A percentile compares a stretch with the other conserved stretches of the same genome.
Conservation (phyloP, 2,888 invertebrate genomes). For the Pheosia gnoma region DNA sequence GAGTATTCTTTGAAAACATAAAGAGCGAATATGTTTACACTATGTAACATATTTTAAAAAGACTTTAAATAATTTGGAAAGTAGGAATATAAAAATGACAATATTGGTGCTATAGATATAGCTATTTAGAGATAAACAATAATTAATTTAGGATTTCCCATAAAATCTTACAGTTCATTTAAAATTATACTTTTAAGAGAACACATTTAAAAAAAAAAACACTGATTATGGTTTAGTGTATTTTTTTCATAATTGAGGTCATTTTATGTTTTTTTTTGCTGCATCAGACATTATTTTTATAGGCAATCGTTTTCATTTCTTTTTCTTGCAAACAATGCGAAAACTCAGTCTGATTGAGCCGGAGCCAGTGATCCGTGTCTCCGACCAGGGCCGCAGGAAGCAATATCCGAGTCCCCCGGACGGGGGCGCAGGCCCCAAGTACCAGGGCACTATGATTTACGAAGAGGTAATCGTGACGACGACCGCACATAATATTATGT, state of each 20-base stretch:
- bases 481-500: constrained; percentile 45
- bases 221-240: no score
- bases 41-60: no score
- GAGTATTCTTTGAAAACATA: no score
- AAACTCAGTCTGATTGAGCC: constrained; percentile 41
- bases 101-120: no score
- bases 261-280: not conserved
- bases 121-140: no score
- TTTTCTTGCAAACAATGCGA: constrained; percentile 45
- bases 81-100: no score
- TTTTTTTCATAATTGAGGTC: not conserved
- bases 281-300: not conserved
- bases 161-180: no score
- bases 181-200: no score
- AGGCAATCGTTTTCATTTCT: constrained; percentile 14
- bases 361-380: constrained; percentile 59
- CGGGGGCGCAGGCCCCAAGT: constrained; percentile 48
- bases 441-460: constrained; percentile 78
- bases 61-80: no score
- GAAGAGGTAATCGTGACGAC: constrained; percentile 48
- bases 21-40: no score
- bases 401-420: constrained; percentile 72
- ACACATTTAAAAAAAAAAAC: no score
- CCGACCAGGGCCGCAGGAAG: constrained; percentile 77
- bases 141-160: no score